Percentiles rank a stretch among this genome's conserved stretches.
phyloP scores from a whole-genome alignment of 2,888 invertebrate species.

The Mesorhabditis spiculigera region DNA sequence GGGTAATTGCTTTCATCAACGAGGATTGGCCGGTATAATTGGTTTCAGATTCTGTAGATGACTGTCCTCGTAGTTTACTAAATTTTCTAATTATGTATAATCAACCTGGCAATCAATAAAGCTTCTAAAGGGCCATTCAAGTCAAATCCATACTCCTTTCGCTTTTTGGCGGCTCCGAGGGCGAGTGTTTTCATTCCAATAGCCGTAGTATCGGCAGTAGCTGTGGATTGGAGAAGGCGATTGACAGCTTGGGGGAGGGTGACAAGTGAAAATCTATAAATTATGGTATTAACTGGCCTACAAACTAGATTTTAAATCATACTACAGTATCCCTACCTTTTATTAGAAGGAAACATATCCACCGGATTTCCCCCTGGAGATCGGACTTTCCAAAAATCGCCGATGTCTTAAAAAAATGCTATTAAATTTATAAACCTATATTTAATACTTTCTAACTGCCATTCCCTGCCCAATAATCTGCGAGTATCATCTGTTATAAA shows the following conservation, averaged over 20 bases:
- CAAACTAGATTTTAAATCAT: background rate
- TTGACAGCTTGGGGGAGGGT: slow-evolving; percentile 54
- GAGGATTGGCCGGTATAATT: slow-evolving; percentile 15
- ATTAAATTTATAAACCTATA: background rate
- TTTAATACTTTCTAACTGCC: slow-evolving; percentile 21
- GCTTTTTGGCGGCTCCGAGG: background rate
- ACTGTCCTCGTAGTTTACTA: background rate
- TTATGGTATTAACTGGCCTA: background rate
- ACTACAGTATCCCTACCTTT: slow-evolving; percentile 17
- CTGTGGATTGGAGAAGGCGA: slow-evolving; percentile 42
- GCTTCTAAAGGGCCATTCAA: background rate
- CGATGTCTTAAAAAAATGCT: background rate
- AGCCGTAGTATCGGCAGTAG: slow-evolving; percentile 22
- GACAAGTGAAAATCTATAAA: slow-evolving; percentile 47
- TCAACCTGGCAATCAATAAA: background rate
- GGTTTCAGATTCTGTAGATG: background rate
- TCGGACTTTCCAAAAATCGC: slow-evolving; percentile 24
- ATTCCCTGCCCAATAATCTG: slow-evolving; percentile 22
- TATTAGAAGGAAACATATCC: slow-evolving; percentile 32
- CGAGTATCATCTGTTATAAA: slow-evolving; percentile 36
- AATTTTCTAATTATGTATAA: background rate
- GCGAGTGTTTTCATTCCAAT: slow-evolving; percentile 2
- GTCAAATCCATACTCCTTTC: background rate
- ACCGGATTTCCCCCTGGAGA: slow-evolving; percentile 11
- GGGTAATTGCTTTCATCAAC: slow-evolving; percentile 28